Conservation (phyloP, 2,888 invertebrate species). For the Pseudoips prasinana region DNA sequence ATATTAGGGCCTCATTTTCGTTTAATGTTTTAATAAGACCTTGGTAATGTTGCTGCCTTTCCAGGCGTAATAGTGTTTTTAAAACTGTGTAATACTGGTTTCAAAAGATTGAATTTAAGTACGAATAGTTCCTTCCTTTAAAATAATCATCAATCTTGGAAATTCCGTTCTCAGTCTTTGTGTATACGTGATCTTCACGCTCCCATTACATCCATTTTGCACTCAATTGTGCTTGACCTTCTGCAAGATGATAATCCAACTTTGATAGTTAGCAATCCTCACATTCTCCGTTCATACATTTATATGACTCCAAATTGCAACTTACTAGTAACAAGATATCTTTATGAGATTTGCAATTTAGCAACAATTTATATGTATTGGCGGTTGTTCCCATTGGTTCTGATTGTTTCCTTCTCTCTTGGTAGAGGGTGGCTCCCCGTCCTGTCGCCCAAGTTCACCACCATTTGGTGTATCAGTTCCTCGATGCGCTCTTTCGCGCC, state of each 20-base stretch:
- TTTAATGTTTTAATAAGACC: slow-evolving; percentile 1
- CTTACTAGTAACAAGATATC: neutral
- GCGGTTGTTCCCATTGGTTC: too few species aligned
- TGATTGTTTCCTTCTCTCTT: too few species aligned
- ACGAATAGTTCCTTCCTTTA: slow-evolving; percentile 2
- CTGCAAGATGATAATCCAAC: too few species aligned
- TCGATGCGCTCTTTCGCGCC: too few species aligned
- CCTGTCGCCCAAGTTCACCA: too few species aligned
- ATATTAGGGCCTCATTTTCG: slow-evolving; percentile 2
- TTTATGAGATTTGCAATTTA: neutral
- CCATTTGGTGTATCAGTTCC: too few species aligned
- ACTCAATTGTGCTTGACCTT: too few species aligned
- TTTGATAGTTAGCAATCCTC: neutral
- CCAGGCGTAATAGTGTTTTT: slow-evolving; percentile 3
- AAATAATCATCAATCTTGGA: neutral
- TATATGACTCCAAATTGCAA: neutral
- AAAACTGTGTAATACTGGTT: slow-evolving; percentile 1
- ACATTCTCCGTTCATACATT: slow-evolving; percentile 1
- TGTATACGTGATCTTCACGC: too few species aligned
- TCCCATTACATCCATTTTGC: too few species aligned
- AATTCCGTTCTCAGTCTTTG: too few species aligned
- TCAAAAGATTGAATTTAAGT: slow-evolving; percentile 1
- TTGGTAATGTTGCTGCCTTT: slow-evolving; percentile 2
- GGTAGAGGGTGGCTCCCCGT: too few species aligned
- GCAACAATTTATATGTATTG: neutral